A percentile compares a stretch with the other conserved stretches of the same genome.
Conservation (phyloP, 1,140 invertebrate species). For the Pogonomyrmex californicus region DNA sequence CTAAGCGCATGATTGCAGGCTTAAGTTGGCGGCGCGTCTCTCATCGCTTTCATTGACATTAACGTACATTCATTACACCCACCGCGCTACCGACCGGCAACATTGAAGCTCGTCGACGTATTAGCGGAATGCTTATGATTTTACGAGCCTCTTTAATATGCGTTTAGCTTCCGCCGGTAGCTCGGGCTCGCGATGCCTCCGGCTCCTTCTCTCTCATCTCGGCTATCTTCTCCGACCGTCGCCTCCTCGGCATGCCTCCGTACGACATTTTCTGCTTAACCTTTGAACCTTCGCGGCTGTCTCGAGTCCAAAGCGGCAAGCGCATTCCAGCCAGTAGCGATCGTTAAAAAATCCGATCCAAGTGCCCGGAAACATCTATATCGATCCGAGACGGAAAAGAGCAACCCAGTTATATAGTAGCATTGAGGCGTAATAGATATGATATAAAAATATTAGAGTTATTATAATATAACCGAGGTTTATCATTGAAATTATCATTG, state of each 20-base stretch:
- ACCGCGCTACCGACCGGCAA: conserved; percentile 36
- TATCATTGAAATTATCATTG: not conserved
- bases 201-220: conserved; percentile 6
- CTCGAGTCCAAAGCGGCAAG: conserved; percentile 66
- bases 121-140: conserved; percentile 85
- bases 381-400: conserved; percentile 55
- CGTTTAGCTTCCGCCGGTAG: conserved; percentile 81
- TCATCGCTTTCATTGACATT: conserved; percentile 79
- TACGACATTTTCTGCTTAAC: conserved; percentile 80
- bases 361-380: conserved; percentile 66
- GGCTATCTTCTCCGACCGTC: not conserved
- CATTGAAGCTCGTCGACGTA: conserved; percentile 76
- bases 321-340: conserved; percentile 73
- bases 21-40: conserved; percentile 38
- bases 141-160: conserved; percentile 85
- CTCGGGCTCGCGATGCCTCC: conserved; percentile 56
- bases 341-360: conserved; percentile 67
- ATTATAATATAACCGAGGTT: not conserved
- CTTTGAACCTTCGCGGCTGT: conserved; percentile 72
- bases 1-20: conserved; percentile 1
- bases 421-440: not conserved
- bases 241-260: conserved; percentile 51
- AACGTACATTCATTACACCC: conserved; percentile 74
- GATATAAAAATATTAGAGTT: conserved; percentile 10
- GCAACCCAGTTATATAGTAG: not conserved